Percentiles rank a stretch among this genome's conserved stretches.
phyloP scores from a whole-genome alignment of 2,797 vertebrate genomes.

The Intellagama lesueurii region DNA sequence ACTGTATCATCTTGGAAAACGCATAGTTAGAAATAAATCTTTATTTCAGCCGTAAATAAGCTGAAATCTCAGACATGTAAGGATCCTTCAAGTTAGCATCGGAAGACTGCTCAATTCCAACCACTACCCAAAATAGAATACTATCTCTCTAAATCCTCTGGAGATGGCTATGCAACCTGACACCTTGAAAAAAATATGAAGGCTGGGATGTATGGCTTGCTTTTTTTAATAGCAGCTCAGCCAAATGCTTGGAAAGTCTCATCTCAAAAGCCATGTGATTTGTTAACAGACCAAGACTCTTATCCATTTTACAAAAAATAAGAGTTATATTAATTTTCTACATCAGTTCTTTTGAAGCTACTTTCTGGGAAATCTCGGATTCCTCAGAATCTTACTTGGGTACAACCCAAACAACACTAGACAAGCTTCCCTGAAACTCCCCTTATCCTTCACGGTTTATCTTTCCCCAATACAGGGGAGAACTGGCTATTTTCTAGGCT shows the following conservation, averaged over 20 bases:
- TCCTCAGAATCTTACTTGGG: not conserved
- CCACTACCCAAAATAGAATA: not conserved
- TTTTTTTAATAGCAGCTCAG: not conserved
- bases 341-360: not conserved
- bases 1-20: not conserved
- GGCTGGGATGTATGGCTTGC: not conserved
- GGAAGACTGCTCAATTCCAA: not conserved
- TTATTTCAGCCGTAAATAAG: not conserved
- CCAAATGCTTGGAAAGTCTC: not conserved
- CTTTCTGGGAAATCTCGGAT: not conserved
- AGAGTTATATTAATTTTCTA: not conserved
- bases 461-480: not conserved
- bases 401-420: not conserved
- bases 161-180: not conserved
- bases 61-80: not conserved
- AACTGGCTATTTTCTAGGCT: not conserved
- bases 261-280: constrained; percentile 13
- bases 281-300: constrained; percentile 12
- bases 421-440: not conserved
- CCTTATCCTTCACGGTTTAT: not conserved
- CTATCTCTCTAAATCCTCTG: not conserved
- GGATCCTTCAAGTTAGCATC: not conserved
- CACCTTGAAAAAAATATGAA: constrained; percentile 18
- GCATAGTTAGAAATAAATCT: too few relatives aligned
- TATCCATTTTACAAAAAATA: not conserved